Evolutionary conservation across 2,797 vertebrate species (phyloP).

Genomic region (Onychomys arenicola): DNA sequence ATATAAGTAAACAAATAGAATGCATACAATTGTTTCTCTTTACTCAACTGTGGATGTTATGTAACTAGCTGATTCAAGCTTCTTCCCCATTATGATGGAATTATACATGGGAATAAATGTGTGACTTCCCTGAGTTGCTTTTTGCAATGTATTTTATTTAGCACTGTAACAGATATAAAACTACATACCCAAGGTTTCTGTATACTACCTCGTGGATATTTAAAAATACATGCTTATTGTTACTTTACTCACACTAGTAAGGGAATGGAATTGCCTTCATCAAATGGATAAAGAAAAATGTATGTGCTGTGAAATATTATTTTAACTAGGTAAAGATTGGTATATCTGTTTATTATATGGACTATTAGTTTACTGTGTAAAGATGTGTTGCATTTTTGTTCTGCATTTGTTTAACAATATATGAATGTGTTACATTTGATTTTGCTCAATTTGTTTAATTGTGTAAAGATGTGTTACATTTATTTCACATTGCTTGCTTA

Average conservation of each 20-base stretch:
- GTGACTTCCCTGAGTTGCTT: neutral
- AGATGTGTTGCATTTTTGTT: neutral
- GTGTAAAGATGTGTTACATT: neutral
- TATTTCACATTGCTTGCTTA: neutral
- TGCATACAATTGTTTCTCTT: neutral
- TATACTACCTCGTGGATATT: neutral
- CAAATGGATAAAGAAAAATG: neutral
- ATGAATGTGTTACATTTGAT: neutral
- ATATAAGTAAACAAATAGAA: neutral
- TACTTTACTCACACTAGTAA: neutral
- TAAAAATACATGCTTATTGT: neutral
- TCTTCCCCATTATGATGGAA: neutral
- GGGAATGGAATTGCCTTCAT: neutral
- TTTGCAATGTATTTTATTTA: neutral
- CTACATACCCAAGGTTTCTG: neutral
- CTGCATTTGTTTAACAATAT: neutral
- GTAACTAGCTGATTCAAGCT: neutral
- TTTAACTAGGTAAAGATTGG: neutral
- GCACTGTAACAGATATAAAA: neutral
- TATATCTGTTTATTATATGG: neutral
- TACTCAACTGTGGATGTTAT: neutral
- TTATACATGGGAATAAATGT: neutral
- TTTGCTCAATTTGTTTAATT: neutral
- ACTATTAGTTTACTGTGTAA: neutral
- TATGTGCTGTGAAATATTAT: neutral